Base-by-base conservation (phyloP, 2,888 invertebrate species). In the Ormyrus labotus region DNA sequence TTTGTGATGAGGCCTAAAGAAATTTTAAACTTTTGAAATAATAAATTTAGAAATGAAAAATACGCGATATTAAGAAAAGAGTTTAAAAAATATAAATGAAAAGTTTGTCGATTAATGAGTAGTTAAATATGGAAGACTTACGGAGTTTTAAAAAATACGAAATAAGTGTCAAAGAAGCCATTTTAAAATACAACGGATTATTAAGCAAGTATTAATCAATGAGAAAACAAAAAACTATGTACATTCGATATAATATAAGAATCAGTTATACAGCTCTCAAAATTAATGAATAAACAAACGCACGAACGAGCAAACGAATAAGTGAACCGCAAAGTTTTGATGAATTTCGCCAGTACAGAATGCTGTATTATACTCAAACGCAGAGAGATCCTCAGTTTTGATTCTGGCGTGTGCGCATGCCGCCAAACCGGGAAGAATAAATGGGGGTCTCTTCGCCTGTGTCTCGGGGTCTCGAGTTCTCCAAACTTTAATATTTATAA, bases 401-500 rank as follows among this genome's bases (percentile, higher is more conserved):
- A 87, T 89, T 88, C 87, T 87, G 88, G 86, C 86, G 86, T 87
- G 88, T 87, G 88, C 87, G 86, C 86, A 87, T 87, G 86, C 85
- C 84, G 85, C 85, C 83, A 82, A 78, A 81, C 82, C 68, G 77
- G 34, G 34, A 34, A 34, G 34, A 34, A 4, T 34, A 34, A 34
- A 34, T 34, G 34, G 34, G 34, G 78, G 45, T 63, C 78, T 83
- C 83, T 83, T 83, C 84, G 86, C 86, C 87, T 87, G 88, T 88
- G 90, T 90, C 89, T 86, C 85, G 85, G 87, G 88, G 86, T 87
- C 87, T 90, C 89, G 89, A 90, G 90, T 89, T 90, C 89, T 88
- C 87, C 86, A 88, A 86, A 87, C 84, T 86, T 84, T 79, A 73
- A 82, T 83, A 75, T 57, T 71, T 65, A 80, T 78, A 74, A 75